These are phyloP conservation scores for Dendrolimus kikuchii DNA, from an alignment of 1,140 invertebrate species.

Conservation along the genomic window DNA sequence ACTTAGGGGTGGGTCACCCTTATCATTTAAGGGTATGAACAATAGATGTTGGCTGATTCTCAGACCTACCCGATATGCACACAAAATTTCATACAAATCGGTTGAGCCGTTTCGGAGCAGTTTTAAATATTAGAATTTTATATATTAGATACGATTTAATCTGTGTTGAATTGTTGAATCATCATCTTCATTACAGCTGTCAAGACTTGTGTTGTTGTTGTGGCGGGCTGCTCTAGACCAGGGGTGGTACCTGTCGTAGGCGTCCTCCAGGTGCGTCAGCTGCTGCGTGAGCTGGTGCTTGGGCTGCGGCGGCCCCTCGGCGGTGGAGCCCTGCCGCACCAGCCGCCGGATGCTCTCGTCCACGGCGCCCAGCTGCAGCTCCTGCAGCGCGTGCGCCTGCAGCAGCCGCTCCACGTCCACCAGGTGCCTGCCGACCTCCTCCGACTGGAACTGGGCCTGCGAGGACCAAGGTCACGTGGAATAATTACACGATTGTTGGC, in stretches of 20 bases:
- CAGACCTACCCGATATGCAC: too few relatives aligned
- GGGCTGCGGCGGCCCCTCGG: conserved; percentile 66
- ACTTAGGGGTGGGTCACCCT: too few relatives aligned
- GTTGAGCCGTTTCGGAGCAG: too few relatives aligned
- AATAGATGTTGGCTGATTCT: too few relatives aligned
- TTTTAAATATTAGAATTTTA: too few relatives aligned
- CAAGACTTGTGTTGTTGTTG: too few relatives aligned
- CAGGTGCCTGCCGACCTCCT: conserved; percentile 93
- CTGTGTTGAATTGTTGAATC: too few relatives aligned
- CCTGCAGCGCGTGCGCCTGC: conserved; percentile 93
- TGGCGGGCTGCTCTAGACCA: background rate
- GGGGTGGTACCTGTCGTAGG: conserved; percentile 75
- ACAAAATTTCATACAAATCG: too few relatives aligned
- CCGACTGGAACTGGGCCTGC: conserved; percentile 86
- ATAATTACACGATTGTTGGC: too few relatives aligned
- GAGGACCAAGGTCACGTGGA: conserved; percentile 5
- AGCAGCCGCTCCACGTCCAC: conserved; percentile 94
- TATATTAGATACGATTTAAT: too few relatives aligned
- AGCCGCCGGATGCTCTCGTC: conserved; percentile 88
- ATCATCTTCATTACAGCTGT: too few relatives aligned
- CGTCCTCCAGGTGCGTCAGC: conserved; percentile 80
- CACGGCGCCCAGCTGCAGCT: conserved; percentile 90
- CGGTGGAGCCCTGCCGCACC: conserved; percentile 77
- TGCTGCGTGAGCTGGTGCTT: conserved; percentile 80
- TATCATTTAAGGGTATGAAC: too few relatives aligned